phyloP scores from a whole-genome alignment of 1,140 invertebrate genomes.

The Cydia fagiglandana region DNA sequence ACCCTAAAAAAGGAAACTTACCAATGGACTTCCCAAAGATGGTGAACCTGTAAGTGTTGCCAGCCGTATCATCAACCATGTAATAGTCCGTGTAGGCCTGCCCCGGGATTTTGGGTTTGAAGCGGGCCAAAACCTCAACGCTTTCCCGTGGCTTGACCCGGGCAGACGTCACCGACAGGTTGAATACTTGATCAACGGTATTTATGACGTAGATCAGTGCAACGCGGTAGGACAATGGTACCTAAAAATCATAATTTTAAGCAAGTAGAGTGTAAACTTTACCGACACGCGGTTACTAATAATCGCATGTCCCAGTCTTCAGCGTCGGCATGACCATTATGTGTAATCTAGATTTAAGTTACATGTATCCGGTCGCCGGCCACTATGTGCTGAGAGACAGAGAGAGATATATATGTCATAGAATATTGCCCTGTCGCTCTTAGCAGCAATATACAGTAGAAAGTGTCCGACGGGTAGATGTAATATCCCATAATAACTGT shows the following conservation, averaged over 20 bases:
- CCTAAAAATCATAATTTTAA: slow-evolving; percentile 45
- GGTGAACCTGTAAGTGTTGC: slow-evolving; percentile 60
- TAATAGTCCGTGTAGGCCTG: slow-evolving; percentile 69
- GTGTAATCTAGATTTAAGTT: no score
- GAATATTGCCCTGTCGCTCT: no score
- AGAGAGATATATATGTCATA: no score
- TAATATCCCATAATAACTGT: no score
- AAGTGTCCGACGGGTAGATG: no score
- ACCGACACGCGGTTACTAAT: no score
- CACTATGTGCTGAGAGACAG: no score
- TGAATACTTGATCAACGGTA: slow-evolving; percentile 64
- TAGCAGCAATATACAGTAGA: no score
- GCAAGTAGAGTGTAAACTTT: not conserved
- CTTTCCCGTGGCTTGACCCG: slow-evolving; percentile 50
- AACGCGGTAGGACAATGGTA: slow-evolving; percentile 56
- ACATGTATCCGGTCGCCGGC: no score
- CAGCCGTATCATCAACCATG: slow-evolving; percentile 60
- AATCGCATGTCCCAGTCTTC: no score
- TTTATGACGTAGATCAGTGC: slow-evolving; percentile 61
- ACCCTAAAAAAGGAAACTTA: no score
- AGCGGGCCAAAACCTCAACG: slow-evolving; percentile 54
- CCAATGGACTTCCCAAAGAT: slow-evolving; percentile 66
- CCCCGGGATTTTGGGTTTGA: slow-evolving; percentile 53
- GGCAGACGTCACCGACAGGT: slow-evolving; percentile 54
- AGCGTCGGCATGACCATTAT: no score